These are phyloP conservation scores for Chromis chromis DNA, from an alignment of 2,797 vertebrate genomes.

Conservation along the genomic window DNA sequence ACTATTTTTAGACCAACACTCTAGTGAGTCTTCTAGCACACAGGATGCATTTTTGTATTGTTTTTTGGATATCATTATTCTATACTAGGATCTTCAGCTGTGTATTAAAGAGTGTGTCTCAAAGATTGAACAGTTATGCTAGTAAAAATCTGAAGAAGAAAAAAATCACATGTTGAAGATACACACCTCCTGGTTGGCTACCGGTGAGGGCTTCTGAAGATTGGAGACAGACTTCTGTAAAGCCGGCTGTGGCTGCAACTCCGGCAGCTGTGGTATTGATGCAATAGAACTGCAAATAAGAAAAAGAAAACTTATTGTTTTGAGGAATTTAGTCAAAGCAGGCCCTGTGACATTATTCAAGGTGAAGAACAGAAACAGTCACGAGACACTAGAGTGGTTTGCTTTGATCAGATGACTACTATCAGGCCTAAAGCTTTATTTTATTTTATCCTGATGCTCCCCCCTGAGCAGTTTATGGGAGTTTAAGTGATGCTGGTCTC, in stretches of 20 bases:
- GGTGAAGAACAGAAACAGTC: neutral
- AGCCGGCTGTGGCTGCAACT: constrained; percentile 98
- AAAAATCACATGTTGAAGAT: neutral
- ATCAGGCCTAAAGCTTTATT: constrained; percentile 2
- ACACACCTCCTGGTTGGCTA: constrained; percentile 93
- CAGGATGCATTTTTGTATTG: neutral
- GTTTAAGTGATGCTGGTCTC: neutral
- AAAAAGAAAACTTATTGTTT: neutral
- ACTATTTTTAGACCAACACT: no score
- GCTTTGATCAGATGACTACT: neutral
- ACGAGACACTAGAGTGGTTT: neutral
- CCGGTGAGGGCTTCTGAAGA: constrained; percentile 96
- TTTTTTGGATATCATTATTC: neutral
- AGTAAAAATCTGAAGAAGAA: neutral
- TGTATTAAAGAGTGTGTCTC: neutral
- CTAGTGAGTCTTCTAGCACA: neutral
- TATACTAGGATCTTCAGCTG: neutral
- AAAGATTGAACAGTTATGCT: neutral
- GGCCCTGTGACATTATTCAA: neutral
- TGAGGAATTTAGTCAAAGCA: neutral
- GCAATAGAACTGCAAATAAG: constrained; percentile 91
- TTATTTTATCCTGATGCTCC: constrained; percentile 9
- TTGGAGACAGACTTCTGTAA: constrained; percentile 99
- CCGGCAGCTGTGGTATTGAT: constrained; percentile 96
- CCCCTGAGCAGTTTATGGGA: neutral